Base-by-base conservation (phyloP, 1,140 invertebrate genomes). In the Aleiodes sp. region DNA sequence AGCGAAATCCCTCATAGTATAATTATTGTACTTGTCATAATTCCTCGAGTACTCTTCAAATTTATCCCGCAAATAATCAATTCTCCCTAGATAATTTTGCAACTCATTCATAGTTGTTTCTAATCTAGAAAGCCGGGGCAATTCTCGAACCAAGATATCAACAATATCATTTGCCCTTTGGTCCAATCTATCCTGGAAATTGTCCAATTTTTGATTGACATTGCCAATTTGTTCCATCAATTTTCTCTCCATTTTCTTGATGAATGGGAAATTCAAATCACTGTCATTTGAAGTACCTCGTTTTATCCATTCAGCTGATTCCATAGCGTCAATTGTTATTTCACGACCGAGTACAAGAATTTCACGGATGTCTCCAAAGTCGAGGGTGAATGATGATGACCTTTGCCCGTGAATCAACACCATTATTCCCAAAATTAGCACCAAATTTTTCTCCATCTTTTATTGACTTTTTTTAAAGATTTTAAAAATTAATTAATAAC, bases 1-100 rank as follows among this genome's bases (percentile, higher is more conserved):
- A 0, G 92, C 92, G 72, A 94, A 94, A 72, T 91, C 88, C 73
- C 91, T 82, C 26, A 94, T 74, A 0, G 93, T 94, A 41, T 84
- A 85, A 33, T 80, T 79, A 76, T 94, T 92, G 33, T 90, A 84
- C 29, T 84, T 85, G 59, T 87, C 82, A 10, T 86, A 39, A 0
- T 76, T 63, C 33, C 33, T 4, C 16, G 87, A 82, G 75, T 91
- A 92, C 21, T 85, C 80, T 4, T 86, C 60, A 86, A 92, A 91
- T 70, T 86, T 79, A 0, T 84, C 73, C 64, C 91, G 88, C 0
- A 87, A 83, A 1, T 86, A 85, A 0, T 89, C 82, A 12, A 93
- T 87, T 1, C 89, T 81, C n/a, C 85, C 87, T 39, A 92, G 73
- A 21, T 89, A 86, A 59, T 89, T 86, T 0, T 86, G 77, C 65